Conservation (phyloP, 2,888 invertebrate genomes). For the Morpho deidamia region DNA sequence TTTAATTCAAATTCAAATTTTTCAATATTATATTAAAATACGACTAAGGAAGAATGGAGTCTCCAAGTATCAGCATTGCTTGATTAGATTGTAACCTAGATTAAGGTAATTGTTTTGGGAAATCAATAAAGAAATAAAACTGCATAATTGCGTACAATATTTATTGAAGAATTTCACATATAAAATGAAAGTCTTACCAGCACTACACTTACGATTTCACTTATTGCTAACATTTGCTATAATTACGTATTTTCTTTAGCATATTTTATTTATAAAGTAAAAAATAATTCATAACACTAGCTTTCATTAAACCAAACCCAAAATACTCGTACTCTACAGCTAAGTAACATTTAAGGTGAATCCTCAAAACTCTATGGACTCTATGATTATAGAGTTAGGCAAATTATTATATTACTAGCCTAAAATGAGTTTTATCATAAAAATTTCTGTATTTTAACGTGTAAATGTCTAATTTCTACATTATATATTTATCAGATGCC, state of each 20-base stretch:
- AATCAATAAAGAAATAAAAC: slow-evolving; percentile 29
- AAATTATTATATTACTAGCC: too few species aligned
- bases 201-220: slow-evolving; percentile 12
- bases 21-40: too few species aligned
- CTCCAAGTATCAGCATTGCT: too few species aligned
- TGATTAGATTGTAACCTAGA: too few species aligned
- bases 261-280: slow-evolving; percentile 5
- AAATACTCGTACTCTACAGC: slow-evolving; percentile 3
- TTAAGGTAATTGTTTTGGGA: too few species aligned
- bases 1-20: neutral
- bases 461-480: too few species aligned
- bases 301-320: slow-evolving; percentile 18
- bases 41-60: too few species aligned
- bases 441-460: too few species aligned
- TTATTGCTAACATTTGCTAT: slow-evolving; percentile 17
- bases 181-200: slow-evolving; percentile 36
- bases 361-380: neutral
- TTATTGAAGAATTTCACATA: slow-evolving; percentile 42
- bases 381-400: too few species aligned
- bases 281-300: slow-evolving; percentile 18
- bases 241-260: slow-evolving; percentile 31
- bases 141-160: slow-evolving; percentile 29
- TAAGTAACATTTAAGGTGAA: neutral
- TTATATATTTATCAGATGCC: too few species aligned
- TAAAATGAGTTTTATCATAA: too few species aligned